Base-by-base conservation (phyloP, 2,113 vertebrate genomes). In the Tyto alba region DNA sequence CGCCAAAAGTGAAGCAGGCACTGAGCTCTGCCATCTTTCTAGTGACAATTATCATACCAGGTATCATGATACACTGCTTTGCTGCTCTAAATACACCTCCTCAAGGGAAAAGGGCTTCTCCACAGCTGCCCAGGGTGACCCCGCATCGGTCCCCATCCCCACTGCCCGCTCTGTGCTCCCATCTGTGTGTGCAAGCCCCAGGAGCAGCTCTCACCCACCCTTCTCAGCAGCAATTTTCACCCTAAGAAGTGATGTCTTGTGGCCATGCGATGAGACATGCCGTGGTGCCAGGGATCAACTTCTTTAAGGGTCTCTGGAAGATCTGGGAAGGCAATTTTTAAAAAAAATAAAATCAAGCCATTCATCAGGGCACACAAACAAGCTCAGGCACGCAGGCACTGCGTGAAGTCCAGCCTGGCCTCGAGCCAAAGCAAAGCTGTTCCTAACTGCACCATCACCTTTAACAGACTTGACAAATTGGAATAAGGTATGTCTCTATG, bases 201-300 rank as follows among this genome's bases (percentile, higher is more conserved):
- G 27, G 19, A 21, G 25, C 34, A 56, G 43, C 86, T 55, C 56
- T 41, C 38, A 18, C 19, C 40, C 18, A 22, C 20, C 21, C 11
- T 16, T 63, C 38, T 34, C 36, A n/a, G 34, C 50, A 77, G 50
- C 2, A 2, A 56, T 36, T 47, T 30, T 36, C 72, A 48, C 48
- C 17, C 57, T 5, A 12, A 41, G n/a, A 66, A 56, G 36, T 2
- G 25, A 11, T 20, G 19, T 26, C 34, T 25, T 0, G 0, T 21
- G 40, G n/a, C 53, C 53, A 16, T 0, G 0, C 1, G 3, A 36
- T 3, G 29, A 68, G 47, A 52, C 13, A n/a, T 1, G 0, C 18
- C 0, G 0, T 10, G 13, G 18, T 36, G 48, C 38, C 76, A 50
- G 29, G 43, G 43, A 21, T 57, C 23, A 16, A 2, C 34, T 81